These are phyloP conservation scores for Drosophila austrosaltans DNA, from an alignment of 2,888 invertebrate genomes.

Conservation along the genomic window DNA sequence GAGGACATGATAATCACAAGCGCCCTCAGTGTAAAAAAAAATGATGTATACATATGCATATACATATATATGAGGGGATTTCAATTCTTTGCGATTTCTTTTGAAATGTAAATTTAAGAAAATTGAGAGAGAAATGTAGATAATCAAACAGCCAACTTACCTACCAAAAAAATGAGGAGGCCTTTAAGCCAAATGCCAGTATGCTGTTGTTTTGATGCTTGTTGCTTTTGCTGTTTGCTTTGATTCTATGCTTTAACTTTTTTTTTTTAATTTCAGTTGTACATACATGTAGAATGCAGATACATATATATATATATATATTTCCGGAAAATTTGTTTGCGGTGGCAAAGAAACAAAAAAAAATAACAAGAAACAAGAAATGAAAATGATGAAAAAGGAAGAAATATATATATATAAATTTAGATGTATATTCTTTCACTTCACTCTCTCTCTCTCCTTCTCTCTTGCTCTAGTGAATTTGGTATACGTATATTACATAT, in stretches of 20 bases:
- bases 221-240: constrained; percentile 33
- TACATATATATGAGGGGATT: not conserved
- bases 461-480: not conserved
- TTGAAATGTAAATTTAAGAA: constrained; percentile 73
- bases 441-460: not conserved
- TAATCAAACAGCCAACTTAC: constrained; percentile 33
- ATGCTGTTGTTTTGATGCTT: constrained; percentile 31
- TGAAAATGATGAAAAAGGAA: not conserved
- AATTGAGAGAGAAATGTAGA: constrained; percentile 27
- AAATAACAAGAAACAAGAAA: constrained; percentile 19
- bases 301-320: constrained; percentile 8
- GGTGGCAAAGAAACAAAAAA: constrained; percentile 27
- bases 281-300: constrained; percentile 4
- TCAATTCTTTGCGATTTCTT: constrained; percentile 38
- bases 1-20: constrained; percentile 57
- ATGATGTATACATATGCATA: not conserved
- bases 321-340: constrained; percentile 59
- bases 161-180: constrained; percentile 17
- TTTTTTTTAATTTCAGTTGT: constrained; percentile 22
- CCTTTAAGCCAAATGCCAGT: constrained; percentile 3
- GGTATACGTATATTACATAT: constrained; percentile 58
- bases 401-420: constrained; percentile 8
- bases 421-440: constrained; percentile 3
- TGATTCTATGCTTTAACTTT: constrained; percentile 31
- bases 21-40: constrained; percentile 19